A percentile compares a stretch with the other conserved stretches of the same genome.
phyloP scores from a whole-genome alignment of 2,113 vertebrate species.

The Chloropsis hardwickii region DNA sequence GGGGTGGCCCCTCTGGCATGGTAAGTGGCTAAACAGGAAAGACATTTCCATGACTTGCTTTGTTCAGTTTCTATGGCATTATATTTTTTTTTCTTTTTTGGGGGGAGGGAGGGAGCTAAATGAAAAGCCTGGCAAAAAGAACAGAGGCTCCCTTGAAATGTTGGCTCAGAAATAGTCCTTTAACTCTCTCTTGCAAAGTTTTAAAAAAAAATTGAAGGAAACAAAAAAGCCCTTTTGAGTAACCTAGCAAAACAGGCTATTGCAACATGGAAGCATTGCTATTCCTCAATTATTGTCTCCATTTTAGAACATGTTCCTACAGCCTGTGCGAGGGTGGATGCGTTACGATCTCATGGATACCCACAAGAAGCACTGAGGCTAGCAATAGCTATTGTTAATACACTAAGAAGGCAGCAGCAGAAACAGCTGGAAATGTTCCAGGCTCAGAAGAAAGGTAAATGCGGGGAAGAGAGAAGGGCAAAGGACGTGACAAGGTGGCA shows the following conservation, averaged over 20 bases:
- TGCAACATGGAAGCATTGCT: background rate
- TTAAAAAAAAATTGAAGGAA: background rate
- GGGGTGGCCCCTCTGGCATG: slow-evolving; percentile 96
- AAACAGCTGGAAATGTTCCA: slow-evolving; percentile 89
- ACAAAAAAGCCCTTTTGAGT: background rate
- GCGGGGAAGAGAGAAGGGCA: slow-evolving; percentile 9
- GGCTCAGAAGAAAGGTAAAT: slow-evolving; percentile 88
- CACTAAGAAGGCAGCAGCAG: slow-evolving; percentile 87
- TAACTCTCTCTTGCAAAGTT: slow-evolving; percentile 22
- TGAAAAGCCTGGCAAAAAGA: slow-evolving; percentile 67
- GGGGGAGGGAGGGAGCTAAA: background rate
- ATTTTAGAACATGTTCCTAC: slow-evolving; percentile 90
- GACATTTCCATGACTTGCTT: slow-evolving; percentile 73
- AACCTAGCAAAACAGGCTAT: background rate
- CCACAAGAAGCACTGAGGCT: slow-evolving; percentile 89
- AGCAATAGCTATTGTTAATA: slow-evolving; percentile 91
- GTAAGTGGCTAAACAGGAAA: slow-evolving; percentile 83
- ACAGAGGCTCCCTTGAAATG: slow-evolving; percentile 62
- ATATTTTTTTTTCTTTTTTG: background rate
- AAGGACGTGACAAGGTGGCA: background rate
- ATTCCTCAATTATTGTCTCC: slow-evolving; percentile 16
- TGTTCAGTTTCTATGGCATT: slow-evolving; percentile 73
- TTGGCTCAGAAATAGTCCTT: slow-evolving; percentile 45
- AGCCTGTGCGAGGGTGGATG: slow-evolving; percentile 91
- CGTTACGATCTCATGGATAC: slow-evolving; percentile 90